Conservation (phyloP, 2,113 vertebrate genomes). For the Gallinago media region DNA sequence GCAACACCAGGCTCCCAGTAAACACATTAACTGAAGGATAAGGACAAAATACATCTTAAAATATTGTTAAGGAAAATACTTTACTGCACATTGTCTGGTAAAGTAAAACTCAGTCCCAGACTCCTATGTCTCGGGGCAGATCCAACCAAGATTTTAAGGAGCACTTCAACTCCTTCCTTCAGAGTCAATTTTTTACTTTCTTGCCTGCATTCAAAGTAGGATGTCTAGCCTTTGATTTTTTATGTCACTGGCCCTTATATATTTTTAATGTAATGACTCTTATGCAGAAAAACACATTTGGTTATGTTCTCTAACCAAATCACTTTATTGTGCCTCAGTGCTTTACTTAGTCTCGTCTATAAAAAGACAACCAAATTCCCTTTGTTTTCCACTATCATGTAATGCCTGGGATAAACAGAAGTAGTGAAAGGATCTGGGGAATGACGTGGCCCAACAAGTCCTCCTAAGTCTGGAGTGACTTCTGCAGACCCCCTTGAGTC, state of each 20-base stretch:
- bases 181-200: not conserved
- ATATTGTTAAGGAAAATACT: not conserved
- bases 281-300: not conserved
- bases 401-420: not conserved
- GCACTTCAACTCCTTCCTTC: not conserved
- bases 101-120: not conserved
- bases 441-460: not conserved
- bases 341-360: not conserved
- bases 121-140: not conserved
- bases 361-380: rapidly evolving
- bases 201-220: not conserved
- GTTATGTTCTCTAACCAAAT: not conserved
- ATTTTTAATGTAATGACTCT: not conserved
- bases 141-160: not conserved
- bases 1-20: not conserved
- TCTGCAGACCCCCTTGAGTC: not conserved
- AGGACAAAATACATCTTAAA: not conserved
- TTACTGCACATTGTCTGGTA: not conserved
- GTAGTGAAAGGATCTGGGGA: not conserved
- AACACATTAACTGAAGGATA: not conserved
- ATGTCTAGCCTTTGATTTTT: not conserved
- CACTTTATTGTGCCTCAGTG: not conserved
- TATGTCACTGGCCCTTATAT: not conserved
- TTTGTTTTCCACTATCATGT: not conserved
- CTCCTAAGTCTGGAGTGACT: not conserved